Evolutionary conservation across 2,888 invertebrate species (phyloP).

Genomic region (Theodoxus fluviatilis): DNA sequence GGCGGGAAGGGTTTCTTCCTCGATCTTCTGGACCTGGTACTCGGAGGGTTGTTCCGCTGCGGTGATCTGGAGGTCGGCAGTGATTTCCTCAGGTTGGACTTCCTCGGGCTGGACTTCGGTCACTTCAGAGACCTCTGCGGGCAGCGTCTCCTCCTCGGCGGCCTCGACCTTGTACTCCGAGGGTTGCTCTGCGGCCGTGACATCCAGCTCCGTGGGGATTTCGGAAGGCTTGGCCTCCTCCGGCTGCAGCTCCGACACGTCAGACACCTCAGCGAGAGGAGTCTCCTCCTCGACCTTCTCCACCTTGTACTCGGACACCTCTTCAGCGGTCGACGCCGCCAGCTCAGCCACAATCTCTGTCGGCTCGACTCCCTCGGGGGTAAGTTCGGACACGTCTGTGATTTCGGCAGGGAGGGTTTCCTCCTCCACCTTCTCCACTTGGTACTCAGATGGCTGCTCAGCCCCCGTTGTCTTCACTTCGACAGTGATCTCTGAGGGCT

Average conservation of each 20-base stretch:
- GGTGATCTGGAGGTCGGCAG: conserved; percentile 27
- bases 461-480: conserved; percentile 27
- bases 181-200: conserved; percentile 25
- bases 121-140: conserved; percentile 21
- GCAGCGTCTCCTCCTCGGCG: conserved; percentile 19
- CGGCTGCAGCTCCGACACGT: conserved; percentile 10
- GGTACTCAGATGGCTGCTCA: conserved; percentile 25
- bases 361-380: conserved; percentile 25
- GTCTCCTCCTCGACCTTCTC: conserved; percentile 1
- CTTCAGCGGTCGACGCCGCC: background rate
- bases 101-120: conserved; percentile 21
- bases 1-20: conserved; percentile 20
- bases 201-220: conserved; percentile 21
- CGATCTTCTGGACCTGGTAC: conserved; percentile 26
- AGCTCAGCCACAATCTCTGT: conserved; percentile 18
- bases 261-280: conserved; percentile 14
- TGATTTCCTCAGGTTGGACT: conserved; percentile 16
- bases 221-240: conserved; percentile 29
- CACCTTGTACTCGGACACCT: conserved; percentile 3
- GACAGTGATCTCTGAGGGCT: conserved; percentile 27
- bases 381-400: conserved; percentile 24
- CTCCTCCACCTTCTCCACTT: conserved; percentile 26
- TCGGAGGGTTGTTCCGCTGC: conserved; percentile 29
- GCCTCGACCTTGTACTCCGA: conserved; percentile 21
- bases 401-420: conserved; percentile 29